Evolutionary conservation across 2,113 vertebrate genomes (phyloP), one percentile per base, ranked within the genome.

Genomic region (Pseudopipra pipra): DNA sequence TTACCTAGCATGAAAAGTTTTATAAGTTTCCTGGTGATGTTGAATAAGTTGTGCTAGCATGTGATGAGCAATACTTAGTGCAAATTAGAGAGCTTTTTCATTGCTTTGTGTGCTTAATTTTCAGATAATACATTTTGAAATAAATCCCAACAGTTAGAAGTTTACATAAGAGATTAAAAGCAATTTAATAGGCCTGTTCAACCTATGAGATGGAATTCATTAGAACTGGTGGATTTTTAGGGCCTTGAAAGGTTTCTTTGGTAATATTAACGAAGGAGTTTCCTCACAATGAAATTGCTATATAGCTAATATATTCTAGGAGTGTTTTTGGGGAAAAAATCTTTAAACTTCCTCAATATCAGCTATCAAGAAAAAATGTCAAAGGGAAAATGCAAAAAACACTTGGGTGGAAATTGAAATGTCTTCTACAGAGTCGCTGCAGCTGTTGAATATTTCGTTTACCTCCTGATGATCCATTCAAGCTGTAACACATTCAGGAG

Each of bases 401-500:
- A 17, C 72, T 74, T 39, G 22, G 6, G 46, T 89, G 61, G 79
- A 68, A 96, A 86, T 51, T 31, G 95, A 91, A 93, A 77, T 88
- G 77, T 93, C 95, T 90, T 97, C 98, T 98, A 97, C 97, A 88
- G 96, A 62, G 90, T 76, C 80, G 77, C 80, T 98, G 94, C 96
- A 94, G 97, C 98, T 94, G 4, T 97, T 97, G 93, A 98, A 97
- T 97, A 95, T 98, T 98, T 97, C 93, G 92, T 97, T 98, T 96
- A 93, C 47, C 62, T 79, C 89, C 81, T 79, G 92, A 66, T 93
- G 90, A 73, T 97, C 97, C 96, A 76, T 97, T 96, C 97, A 96
- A 95, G 92, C 85, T 83, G 80, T 96, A 90, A 93, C 84, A 41
- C 87, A 81, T 97, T 98, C 97, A 97, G 98, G 97, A 96, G 96